phyloP scores from a whole-genome alignment of 2,888 invertebrate genomes.

The Phyto melanocephala region DNA sequence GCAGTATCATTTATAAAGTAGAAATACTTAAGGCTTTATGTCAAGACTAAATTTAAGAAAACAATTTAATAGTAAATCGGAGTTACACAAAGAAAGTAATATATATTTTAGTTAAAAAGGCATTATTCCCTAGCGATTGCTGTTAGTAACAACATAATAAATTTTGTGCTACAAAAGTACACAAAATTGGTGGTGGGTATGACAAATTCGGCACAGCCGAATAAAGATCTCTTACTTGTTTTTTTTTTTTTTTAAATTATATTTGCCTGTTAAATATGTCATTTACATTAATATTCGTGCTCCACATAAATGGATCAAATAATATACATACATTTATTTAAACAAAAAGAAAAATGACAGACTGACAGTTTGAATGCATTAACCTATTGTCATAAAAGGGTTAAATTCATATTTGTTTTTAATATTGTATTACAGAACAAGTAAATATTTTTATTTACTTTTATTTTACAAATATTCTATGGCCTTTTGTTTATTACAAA shows the following conservation, averaged over 20 bases:
- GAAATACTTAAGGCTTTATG: no score
- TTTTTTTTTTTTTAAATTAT: background rate
- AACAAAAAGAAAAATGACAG: background rate
- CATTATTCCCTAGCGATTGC: no score
- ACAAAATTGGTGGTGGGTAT: no score
- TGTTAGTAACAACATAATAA: no score
- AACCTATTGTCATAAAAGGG: slow-evolving; percentile 49
- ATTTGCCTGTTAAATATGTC: slow-evolving; percentile 32
- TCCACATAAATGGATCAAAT: background rate
- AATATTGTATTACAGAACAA: slow-evolving; percentile 13
- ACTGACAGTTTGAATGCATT: slow-evolving; percentile 7
- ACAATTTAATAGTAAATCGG: no score
- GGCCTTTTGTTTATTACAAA: slow-evolving; percentile 41
- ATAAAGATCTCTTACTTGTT: background rate
- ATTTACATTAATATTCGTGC: slow-evolving; percentile 22
- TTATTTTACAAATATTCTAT: slow-evolving; percentile 26
- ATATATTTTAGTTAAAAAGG: no score
- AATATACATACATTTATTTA: no score
- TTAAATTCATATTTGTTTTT: slow-evolving; percentile 53
- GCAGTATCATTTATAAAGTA: no score
- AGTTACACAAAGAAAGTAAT: no score
- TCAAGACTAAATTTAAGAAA: no score
- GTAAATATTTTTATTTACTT: background rate
- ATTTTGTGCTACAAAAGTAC: no score
- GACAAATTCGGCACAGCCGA: no score